These are phyloP conservation scores for Carettochelys insculpta DNA, from an alignment of 2,113 vertebrate genomes.

Conservation along the genomic window DNA sequence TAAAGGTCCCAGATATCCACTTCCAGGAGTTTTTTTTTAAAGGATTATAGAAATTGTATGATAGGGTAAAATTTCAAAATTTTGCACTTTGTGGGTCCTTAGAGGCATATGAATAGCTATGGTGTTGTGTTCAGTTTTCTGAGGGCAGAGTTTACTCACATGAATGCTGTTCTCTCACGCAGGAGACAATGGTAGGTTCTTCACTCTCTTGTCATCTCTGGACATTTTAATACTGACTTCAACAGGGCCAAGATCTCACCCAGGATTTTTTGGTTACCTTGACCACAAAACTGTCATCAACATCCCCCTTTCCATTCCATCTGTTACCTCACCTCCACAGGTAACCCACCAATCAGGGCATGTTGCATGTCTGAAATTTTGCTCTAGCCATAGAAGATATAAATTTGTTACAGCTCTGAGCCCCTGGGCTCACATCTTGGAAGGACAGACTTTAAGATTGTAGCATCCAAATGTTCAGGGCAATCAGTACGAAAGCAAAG, in stretches of 20 bases:
- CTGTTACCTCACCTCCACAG: background rate
- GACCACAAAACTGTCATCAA: background rate
- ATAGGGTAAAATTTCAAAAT: conserved; percentile 42
- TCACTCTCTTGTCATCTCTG: background rate
- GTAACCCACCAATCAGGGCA: background rate
- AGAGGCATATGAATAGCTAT: background rate
- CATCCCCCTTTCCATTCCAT: background rate
- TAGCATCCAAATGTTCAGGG: background rate
- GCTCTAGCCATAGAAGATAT: background rate
- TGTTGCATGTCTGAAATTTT: accelerated
- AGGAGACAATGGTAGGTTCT: background rate
- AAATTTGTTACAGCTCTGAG: background rate
- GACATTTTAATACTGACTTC: background rate
- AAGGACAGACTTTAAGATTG: background rate
- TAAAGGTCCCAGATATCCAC: conserved; percentile 49
- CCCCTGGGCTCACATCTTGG: background rate
- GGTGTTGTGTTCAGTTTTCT: background rate
- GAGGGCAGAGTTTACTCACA: background rate
- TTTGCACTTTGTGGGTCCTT: background rate
- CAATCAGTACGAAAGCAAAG: background rate
- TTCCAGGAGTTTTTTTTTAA: conserved; percentile 50
- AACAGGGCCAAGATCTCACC: background rate
- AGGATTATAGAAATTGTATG: background rate
- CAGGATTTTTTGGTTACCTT: background rate
- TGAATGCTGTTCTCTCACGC: background rate